phyloP scores from a whole-genome alignment of 1,140 invertebrate genomes.

The Lutraria rhynchaena region DNA sequence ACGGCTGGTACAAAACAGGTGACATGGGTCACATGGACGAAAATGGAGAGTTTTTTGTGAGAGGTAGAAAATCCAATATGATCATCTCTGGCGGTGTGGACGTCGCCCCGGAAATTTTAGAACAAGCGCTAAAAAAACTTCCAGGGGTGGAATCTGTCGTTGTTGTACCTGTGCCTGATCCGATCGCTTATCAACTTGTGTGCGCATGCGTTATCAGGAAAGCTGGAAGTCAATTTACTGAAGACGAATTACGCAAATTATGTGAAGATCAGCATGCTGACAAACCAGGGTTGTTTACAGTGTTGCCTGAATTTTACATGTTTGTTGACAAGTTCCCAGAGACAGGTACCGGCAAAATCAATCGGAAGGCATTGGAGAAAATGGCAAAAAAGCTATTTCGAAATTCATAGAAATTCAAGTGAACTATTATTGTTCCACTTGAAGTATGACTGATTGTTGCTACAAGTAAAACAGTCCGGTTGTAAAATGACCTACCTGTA shows the following conservation, averaged over 20 bases:
- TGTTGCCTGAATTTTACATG: slow-evolving; percentile 19
- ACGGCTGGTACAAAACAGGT: slow-evolving; percentile 82
- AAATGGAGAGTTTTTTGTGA: slow-evolving; percentile 52
- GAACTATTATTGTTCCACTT: no score
- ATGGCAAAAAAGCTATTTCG: no score
- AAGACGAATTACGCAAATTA: background rate
- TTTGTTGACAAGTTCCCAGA: slow-evolving; percentile 29
- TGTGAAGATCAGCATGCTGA: slow-evolving; percentile 17
- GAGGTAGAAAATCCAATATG: slow-evolving; percentile 46
- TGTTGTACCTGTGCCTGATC: slow-evolving; percentile 52
- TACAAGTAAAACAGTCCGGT: no score
- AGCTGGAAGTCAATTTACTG: background rate
- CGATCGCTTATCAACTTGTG: slow-evolving; percentile 17
- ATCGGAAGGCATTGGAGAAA: background rate
- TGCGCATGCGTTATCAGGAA: slow-evolving; percentile 35
- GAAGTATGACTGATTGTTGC: no score
- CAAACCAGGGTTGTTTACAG: slow-evolving; percentile 24
- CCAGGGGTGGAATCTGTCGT: slow-evolving; percentile 36
- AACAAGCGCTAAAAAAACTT: slow-evolving; percentile 1
- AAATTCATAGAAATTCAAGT: no score
- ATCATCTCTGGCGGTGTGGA: slow-evolving; percentile 55
- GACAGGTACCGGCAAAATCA: slow-evolving; percentile 17
- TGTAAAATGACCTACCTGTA: no score
- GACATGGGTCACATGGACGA: slow-evolving; percentile 77
- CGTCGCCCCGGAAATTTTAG: slow-evolving; percentile 50